Base-by-base conservation (phyloP, 2,797 vertebrate species). In the Falco rusticolus region DNA sequence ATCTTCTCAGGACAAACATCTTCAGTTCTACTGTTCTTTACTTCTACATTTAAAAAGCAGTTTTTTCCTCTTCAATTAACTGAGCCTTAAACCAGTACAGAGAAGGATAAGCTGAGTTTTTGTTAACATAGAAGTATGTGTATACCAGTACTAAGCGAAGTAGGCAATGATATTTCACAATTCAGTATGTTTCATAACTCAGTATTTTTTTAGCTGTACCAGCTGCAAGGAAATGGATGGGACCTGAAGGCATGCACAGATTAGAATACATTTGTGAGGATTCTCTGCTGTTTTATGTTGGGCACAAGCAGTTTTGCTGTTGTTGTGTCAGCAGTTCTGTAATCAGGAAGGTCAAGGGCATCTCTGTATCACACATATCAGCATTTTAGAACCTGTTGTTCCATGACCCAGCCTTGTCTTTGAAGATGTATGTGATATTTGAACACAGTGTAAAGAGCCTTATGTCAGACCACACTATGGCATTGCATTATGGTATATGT, bases 251-350 rank as follows among this genome's bases (percentile, higher is more conserved):
- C 90, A 84, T 65, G 64, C 61, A 82, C 33, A 84, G 80, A 71
- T 93, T 82, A 89, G 79, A 92, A 84, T 93, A 61, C 29, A 59
- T 87, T 87, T 87, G 71, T 84, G 94, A 85, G 76, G 48, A 75
- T 87, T 92, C 94, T 91, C 86, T 82, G 31, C 66, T 93, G n/a
- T 37, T 94, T 91, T 91, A 11, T 83, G 39, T 74, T 95, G 74
- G 63, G 56, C 56, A 43, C 34, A 65, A 84, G 66, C 68, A 68
- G 43, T 86, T 88, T 91, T 96, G 57, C 33, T 15, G 3, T 78
- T 94, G 65, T 33, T 33, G 0, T 92, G 31, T 89, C 72, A 94
- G 83, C 83, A 54, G 61, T 77, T 87, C 74, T 81, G 51, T 80
- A 87, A 63, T 59, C 76, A 60, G 72, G 50, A 92, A 76, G 43